Evolutionary conservation across 2,888 invertebrate genomes (phyloP), one percentile per base, ranked within the genome.

Genomic region (Cantharis lateralis): DNA sequence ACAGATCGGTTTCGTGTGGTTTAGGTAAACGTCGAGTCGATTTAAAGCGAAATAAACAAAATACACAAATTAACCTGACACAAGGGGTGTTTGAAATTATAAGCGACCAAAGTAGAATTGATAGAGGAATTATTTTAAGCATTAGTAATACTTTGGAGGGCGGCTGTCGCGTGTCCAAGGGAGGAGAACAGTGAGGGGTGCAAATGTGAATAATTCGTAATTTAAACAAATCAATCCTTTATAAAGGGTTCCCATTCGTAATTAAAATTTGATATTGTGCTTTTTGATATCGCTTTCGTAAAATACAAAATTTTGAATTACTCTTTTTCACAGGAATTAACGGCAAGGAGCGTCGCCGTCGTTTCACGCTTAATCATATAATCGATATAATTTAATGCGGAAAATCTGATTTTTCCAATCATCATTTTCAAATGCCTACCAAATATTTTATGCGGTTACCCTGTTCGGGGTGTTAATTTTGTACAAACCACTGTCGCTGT

Each of bases 221-320:
- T 77, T 77, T 74, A 77, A 70, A 74, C 77, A 77, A 77, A 77
- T 77, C 77, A 77, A 77, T 77, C 74, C 74, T 68, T 69, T 68
- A 24, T 28, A 75, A 74, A 71, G 77, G 77, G 77, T 77, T 74
- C 32, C 24, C 64, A 48, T n/a, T 48, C 48, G 48, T 48, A 48
- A 48, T 48, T 48, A 48, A 48, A 48, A 48, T 48, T 48, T 48
- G 48, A 48, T 48, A 48, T 48, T 48, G 48, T 48, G 48, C 48
- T 63, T 69, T 70, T 70, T 69, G 32, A 24, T 70, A 28, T 18
- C 18, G 48, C 24, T 13, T 24, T 72, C 63, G 24, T 68, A 66
- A 62, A 15, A 20, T 24, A 66, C 24, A 24, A 66, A 20, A 18
- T 66, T 66, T 66, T 24, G 66, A 24, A 66, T 48, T 48, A 48